These are phyloP conservation scores for Papilio elwesi DNA, from an alignment of 2,888 invertebrate genomes.

Conservation along the genomic window DNA sequence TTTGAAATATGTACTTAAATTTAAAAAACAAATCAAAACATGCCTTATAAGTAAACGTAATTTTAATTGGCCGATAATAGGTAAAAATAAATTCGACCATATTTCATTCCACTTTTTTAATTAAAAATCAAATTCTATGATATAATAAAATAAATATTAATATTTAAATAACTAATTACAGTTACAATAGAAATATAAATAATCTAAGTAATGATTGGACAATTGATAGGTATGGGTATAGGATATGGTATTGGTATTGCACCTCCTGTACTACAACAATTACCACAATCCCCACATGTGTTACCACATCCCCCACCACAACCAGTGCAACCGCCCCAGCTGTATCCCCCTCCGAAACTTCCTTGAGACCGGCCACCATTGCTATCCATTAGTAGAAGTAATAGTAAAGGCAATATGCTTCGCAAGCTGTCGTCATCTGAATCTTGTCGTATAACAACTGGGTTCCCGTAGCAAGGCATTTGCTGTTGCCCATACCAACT, in stretches of 20 bases:
- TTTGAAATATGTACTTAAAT: constrained; percentile 1
- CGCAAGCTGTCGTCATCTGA: constrained; percentile 55
- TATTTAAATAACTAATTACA: constrained; percentile 6
- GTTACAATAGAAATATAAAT: constrained; percentile 1
- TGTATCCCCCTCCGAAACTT: constrained; percentile 34
- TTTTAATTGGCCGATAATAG: not conserved
- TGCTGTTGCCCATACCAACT: constrained; percentile 47
- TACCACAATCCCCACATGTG: constrained; percentile 37
- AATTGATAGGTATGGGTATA: constrained; percentile 56
- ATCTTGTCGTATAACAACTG: constrained; percentile 55
- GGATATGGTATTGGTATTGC: constrained; percentile 61
- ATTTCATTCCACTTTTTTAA: not conserved
- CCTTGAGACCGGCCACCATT: constrained; percentile 46
- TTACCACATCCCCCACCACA: constrained; percentile 47
- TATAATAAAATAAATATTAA: constrained; percentile 14
- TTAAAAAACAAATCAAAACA: not conserved
- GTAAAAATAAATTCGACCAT: not conserved
- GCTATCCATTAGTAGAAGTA: constrained; percentile 58
- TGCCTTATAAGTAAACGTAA: not conserved
- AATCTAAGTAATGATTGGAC: constrained; percentile 49
- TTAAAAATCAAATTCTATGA: not conserved
- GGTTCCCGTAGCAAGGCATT: constrained; percentile 49
- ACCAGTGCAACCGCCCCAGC: constrained; percentile 42
- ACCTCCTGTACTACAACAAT: constrained; percentile 44
- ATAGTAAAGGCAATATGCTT: constrained; percentile 57